Base-by-base conservation (phyloP, 2,113 vertebrate species). In the Promerops cafer region DNA sequence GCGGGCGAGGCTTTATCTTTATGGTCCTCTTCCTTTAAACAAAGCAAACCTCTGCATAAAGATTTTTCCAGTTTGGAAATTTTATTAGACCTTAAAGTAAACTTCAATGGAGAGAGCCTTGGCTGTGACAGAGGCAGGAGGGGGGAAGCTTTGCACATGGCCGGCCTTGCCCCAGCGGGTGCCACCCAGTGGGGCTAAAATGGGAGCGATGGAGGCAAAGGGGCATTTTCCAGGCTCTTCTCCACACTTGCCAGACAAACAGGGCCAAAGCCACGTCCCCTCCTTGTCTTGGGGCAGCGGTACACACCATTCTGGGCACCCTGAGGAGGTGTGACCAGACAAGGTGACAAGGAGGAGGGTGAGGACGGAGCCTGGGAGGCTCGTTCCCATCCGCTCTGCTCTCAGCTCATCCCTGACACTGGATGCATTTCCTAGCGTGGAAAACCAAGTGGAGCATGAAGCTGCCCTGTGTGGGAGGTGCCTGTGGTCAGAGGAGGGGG, bases 21-120 rank as follows among this genome's bases (percentile, higher is more conserved):
- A 97, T 95, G 80, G 95, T 86, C 47, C 75, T 93, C 54, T 92
- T 93, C 93, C 91, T 96, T 89, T 96, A 97, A 97, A 97, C 96
- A 97, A 87, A 94, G 70, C 3, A 11, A 97, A 72, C 78, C 90
- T 90, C 92, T 0, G 1, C 91, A 63, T 33, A 69, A 93, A 90
- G 91, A 97, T 96, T 96, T 94, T 97, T 92, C 94, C 89, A 96
- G 95, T 69, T 95, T 79, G 66, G 82, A 95, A 80, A 92, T 94
- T 90, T 95, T 93, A 93, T 96, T 92, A 89, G 81, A 80, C 50
- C 72, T 90, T 81, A 50, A 90, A 79, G 77, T 94, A 85, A 95
- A 92, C 87, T 88, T 89, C 79, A 93, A 53, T 80, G 47, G 86
- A 95, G 92, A 94, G 87, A 94, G 63, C 83, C 57, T 92, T 94